Percentiles rank a stretch among this genome's conserved stretches.
These are phyloP conservation scores for Leptinotarsa rubiginosa DNA, from an alignment of 2,888 invertebrate species.

Conservation along the genomic window DNA sequence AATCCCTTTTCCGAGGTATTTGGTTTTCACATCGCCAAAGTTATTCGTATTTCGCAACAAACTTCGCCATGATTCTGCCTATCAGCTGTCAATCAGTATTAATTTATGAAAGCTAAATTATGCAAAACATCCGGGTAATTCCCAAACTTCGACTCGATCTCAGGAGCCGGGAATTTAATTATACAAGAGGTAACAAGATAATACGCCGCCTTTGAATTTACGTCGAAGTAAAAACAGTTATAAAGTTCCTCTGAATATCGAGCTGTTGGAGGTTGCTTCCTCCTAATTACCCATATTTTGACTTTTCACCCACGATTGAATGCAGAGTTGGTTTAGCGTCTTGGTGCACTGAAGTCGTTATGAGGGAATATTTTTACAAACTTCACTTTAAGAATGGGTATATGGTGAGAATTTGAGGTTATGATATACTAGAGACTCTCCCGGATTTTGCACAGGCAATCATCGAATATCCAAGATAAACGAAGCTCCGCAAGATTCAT, in stretches of 20 bases:
- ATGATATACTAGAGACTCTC: too few relatives aligned
- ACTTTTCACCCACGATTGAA: background rate
- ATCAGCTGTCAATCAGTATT: slow-evolving; percentile 6
- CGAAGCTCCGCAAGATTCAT: too few relatives aligned
- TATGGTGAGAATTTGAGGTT: too few relatives aligned
- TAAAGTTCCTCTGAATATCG: background rate
- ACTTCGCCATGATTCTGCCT: background rate
- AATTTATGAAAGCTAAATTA: slow-evolving; percentile 4
- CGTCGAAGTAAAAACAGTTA: background rate
- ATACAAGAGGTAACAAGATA: slow-evolving; percentile 10
- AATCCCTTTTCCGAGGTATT: background rate
- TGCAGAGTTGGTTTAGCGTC: background rate
- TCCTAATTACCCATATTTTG: background rate
- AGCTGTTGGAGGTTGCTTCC: background rate
- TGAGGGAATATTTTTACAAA: too few relatives aligned
- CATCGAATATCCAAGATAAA: too few relatives aligned
- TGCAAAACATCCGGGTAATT: slow-evolving; percentile 8
- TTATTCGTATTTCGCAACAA: slow-evolving; percentile 1
- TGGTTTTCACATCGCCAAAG: background rate
- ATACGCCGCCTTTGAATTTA: slow-evolving; percentile 2
- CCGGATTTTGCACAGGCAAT: too few relatives aligned
- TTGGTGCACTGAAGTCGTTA: background rate
- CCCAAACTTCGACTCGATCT: background rate
- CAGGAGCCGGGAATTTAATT: slow-evolving; percentile 8
- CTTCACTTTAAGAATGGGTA: too few relatives aligned